Percentiles rank a stretch among this genome's conserved stretches.
phyloP scores from a whole-genome alignment of 2,888 invertebrate species.

The Microctonus hyperodae region DNA sequence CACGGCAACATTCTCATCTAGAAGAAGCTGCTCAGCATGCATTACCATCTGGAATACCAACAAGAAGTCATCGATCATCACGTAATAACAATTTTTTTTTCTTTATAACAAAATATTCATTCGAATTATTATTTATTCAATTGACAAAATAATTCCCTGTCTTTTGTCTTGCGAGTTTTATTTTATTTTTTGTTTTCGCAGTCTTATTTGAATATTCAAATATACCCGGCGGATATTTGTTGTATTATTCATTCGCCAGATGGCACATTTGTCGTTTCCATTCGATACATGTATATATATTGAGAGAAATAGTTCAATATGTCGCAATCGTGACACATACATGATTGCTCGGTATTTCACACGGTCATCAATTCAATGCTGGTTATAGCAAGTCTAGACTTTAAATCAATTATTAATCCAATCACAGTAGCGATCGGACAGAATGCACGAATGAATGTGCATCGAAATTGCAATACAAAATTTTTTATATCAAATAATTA shows the following conservation, averaged over 20 bases:
- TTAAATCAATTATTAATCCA: slow-evolving; percentile 4
- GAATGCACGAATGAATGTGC: not conserved
- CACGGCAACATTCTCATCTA: slow-evolving; percentile 93
- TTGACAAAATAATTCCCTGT: not conserved
- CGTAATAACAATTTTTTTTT: slow-evolving; percentile 50
- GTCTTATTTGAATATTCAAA: not conserved
- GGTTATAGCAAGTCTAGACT: not conserved
- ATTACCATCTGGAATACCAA: slow-evolving; percentile 51
- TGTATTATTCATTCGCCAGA: not conserved
- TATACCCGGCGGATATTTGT: not conserved
- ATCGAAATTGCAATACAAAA: not conserved
- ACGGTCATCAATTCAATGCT: not conserved
- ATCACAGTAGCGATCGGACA: not conserved
- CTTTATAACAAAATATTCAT: too few relatives aligned
- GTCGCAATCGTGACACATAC: not conserved
- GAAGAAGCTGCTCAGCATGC: slow-evolving; percentile 88
- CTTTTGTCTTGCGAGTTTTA: too few relatives aligned
- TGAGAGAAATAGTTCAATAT: not conserved
- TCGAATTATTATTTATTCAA: too few relatives aligned
- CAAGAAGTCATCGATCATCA: slow-evolving; percentile 54
- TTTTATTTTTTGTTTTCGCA: too few relatives aligned
- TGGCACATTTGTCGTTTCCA: not conserved
- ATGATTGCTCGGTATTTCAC: not conserved
- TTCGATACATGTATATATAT: too few relatives aligned
- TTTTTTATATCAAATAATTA: not conserved